A percentile compares a stretch with the other conserved stretches of the same genome.
Evolutionary conservation across 53 echinoderm and acorn worm species (phyloP).

Genomic region (Stichopus horrens): DNA sequence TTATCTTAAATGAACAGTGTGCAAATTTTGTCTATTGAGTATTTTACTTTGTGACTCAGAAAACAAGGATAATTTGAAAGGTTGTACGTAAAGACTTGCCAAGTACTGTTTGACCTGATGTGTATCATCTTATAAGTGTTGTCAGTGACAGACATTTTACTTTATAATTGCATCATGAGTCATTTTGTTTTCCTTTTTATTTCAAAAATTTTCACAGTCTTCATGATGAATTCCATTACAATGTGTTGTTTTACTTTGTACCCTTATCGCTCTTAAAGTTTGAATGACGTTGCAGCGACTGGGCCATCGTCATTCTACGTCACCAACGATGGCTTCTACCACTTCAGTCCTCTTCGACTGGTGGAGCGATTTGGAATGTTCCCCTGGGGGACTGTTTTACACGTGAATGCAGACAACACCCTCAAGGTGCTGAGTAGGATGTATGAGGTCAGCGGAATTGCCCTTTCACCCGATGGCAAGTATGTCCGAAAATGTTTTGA

Average conservation of each 20-base stretch:
- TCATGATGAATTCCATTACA: not conserved
- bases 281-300: slow-evolving; percentile 32
- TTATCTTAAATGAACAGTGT: too few species aligned
- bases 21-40: too few species aligned
- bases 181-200: too few species aligned
- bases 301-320: slow-evolving; percentile 34
- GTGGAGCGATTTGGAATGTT: slow-evolving; percentile 44
- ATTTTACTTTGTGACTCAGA: too few species aligned
- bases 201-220: too few species aligned
- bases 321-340: slow-evolving; percentile 40
- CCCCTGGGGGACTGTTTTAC: slow-evolving; percentile 24
- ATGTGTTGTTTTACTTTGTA: not conserved
- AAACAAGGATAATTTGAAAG: too few species aligned
- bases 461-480: slow-evolving; percentile 36
- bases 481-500: not conserved
- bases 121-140: too few species aligned
- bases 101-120: too few species aligned
- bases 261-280: not conserved
- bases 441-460: slow-evolving; percentile 39
- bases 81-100: too few species aligned
- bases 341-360: slow-evolving; percentile 14
- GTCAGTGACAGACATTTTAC: too few species aligned
- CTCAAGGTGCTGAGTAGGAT: not conserved
- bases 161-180: too few species aligned
- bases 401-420: not conserved